Conservation (phyloP, 2,113 vertebrate genomes). For the Bufo gargarizans region DNA sequence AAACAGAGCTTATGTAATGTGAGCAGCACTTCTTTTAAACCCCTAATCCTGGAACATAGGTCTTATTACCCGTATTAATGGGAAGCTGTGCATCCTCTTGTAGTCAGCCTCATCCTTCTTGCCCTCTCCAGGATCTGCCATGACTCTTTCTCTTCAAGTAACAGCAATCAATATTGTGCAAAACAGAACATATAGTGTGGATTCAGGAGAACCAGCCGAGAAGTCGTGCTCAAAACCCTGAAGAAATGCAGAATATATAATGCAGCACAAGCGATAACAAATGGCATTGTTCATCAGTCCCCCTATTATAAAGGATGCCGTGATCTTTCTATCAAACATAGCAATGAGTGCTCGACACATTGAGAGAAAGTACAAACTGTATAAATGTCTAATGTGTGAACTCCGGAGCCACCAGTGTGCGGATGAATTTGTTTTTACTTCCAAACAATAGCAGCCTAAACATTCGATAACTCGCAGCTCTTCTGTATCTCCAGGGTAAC, state of each 20-base stretch:
- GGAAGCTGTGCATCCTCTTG: slow-evolving; percentile 92
- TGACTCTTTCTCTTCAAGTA: slow-evolving; percentile 68
- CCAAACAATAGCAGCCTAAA: slow-evolving; percentile 30
- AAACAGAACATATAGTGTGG: slow-evolving; percentile 19
- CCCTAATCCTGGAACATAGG: not conserved
- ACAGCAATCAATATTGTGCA: slow-evolving; percentile 24
- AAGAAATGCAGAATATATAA: slow-evolving; percentile 15
- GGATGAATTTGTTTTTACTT: slow-evolving; percentile 30
- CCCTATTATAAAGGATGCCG: not conserved
- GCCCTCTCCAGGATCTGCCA: slow-evolving; percentile 86
- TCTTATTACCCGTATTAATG: slow-evolving; percentile 88
- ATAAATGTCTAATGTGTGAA: slow-evolving; percentile 19
- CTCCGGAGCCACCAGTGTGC: slow-evolving; percentile 11
- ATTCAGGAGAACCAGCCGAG: not conserved
- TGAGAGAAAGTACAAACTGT: not conserved
- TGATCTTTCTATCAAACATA: slow-evolving; percentile 25
- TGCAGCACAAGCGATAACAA: not conserved
- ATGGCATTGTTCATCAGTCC: not conserved
- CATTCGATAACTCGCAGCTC: not conserved
- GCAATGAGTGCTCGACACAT: not conserved
- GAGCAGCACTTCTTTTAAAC: not conserved
- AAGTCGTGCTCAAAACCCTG: slow-evolving; percentile 4
- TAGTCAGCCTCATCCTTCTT: slow-evolving; percentile 96
- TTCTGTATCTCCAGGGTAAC: slow-evolving; percentile 44
- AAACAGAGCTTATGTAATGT: not conserved